Evolutionary conservation across 2,797 vertebrate genomes (phyloP), one percentile per base, ranked within the genome.

Genomic region (Clarias platycephalus): DNA sequence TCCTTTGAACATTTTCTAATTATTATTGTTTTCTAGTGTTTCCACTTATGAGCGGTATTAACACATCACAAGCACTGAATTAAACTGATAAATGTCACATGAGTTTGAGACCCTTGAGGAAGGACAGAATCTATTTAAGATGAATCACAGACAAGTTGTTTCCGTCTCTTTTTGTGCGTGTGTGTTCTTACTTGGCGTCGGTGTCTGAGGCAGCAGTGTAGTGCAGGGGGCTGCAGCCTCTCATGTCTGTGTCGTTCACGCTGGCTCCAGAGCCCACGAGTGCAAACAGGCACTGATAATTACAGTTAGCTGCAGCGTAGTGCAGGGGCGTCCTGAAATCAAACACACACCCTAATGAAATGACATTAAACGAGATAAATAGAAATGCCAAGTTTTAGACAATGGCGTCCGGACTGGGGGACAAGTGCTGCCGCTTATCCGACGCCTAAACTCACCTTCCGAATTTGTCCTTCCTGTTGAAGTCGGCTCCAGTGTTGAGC

Each of bases 221-320:
- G 95, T 99, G 98, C 89, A 99, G 95, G 75, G 98, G 98, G 74
- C 96, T 96, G 93, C 98, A 99, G 86, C 98, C 98, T 91, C 96
- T 94, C 92, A 97, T 96, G 82, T 99, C 98, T 57, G 97, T 94
- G 92, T 99, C 97, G 72, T 99, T 99, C 90, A 99, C 98, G 86
- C 97, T 98, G 88, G 98, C 97, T 92, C 98, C 98, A 77, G 98
- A 98, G 84, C 97, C 97, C 95, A 99, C 98, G 94, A 99, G 96
- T 91, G 97, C 97, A 95, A 99, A 99, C 92, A 99, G 95, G 95
- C 98, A 99, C 95, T 99, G 97, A 94, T 99, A 98, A 95, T 99
- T 99, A 94, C 98, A 99, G 92, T 99, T 99, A 93, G 97, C 98
- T 89, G 98, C 98, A 90, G 98, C 97, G 31, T 99, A 99, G 94